Percentiles rank a stretch among this genome's conserved stretches.
Evolutionary conservation across 2,113 vertebrate genomes (phyloP).

Genomic region (Glaucomys volans): DNA sequence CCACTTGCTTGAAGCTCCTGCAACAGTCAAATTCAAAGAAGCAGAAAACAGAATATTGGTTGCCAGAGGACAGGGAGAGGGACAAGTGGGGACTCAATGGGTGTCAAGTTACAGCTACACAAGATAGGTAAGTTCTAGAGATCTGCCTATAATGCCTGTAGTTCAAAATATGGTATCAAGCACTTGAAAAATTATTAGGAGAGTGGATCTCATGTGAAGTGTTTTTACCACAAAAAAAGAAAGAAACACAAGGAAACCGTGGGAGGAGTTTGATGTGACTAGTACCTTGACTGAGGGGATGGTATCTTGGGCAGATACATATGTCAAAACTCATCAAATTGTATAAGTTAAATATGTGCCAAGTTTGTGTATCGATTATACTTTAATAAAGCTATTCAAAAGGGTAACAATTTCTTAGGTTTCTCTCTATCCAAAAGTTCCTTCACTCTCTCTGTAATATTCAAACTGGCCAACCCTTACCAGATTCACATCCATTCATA

Average conservation of each 20-base stretch:
- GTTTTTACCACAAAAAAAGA: neutral
- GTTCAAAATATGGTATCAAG: neutral
- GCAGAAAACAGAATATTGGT: neutral
- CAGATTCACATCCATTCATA: neutral
- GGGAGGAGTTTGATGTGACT: neutral
- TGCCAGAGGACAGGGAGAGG: fast-evolving
- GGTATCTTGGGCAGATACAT: neutral
- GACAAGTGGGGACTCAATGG: fast-evolving
- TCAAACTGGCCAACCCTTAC: neutral
- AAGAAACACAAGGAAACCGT: neutral
- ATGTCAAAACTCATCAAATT: neutral
- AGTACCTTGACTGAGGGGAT: neutral
- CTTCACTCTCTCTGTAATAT: neutral
- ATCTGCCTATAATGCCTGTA: neutral
- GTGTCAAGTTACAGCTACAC: neutral
- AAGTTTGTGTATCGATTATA: neutral
- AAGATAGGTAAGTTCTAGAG: neutral
- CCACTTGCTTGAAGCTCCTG: neutral
- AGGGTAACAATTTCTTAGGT: neutral
- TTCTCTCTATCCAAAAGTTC: neutral
- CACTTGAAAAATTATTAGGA: neutral
- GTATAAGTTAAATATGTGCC: neutral
- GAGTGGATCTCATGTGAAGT: neutral
- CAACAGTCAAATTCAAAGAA: neutral
- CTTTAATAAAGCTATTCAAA: neutral